These are phyloP conservation scores for Aleadryas rufinucha DNA, from an alignment of 2,113 vertebrate genomes.

Conservation along the genomic window DNA sequence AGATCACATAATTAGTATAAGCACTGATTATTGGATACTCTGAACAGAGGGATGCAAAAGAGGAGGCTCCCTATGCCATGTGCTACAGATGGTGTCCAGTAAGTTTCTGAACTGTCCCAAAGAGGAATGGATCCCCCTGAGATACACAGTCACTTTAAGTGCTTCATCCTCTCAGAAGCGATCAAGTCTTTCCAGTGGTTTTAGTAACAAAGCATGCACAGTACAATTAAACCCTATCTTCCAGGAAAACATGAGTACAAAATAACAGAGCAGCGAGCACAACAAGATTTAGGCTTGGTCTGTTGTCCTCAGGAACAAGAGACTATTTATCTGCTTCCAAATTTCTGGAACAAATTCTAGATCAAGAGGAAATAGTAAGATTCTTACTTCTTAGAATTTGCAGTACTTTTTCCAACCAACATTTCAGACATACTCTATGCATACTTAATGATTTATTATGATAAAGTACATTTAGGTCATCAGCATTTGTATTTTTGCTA, in stretches of 20 bases:
- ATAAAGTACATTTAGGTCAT: background rate
- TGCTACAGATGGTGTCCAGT: background rate
- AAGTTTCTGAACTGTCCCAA: background rate
- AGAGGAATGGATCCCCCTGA: background rate
- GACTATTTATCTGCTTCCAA: background rate
- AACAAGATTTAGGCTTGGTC: background rate
- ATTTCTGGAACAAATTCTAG: background rate
- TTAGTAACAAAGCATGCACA: background rate
- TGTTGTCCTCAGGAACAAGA: background rate
- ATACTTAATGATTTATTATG: background rate
- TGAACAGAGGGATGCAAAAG: background rate
- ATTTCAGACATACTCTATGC: background rate
- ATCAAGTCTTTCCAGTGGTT: background rate
- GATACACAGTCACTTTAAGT: fast-evolving
- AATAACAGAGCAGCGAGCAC: background rate
- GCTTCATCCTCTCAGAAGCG: background rate
- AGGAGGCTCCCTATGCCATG: background rate
- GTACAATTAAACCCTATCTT: background rate
- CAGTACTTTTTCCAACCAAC: background rate
- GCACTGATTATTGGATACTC: background rate
- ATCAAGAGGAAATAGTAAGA: background rate
- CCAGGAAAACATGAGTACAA: background rate
- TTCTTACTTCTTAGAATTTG: background rate
- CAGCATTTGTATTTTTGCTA: background rate
- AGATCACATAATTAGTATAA: background rate